phyloP scores from a whole-genome alignment of 2,113 vertebrate species.

The Echinops telfairi region DNA sequence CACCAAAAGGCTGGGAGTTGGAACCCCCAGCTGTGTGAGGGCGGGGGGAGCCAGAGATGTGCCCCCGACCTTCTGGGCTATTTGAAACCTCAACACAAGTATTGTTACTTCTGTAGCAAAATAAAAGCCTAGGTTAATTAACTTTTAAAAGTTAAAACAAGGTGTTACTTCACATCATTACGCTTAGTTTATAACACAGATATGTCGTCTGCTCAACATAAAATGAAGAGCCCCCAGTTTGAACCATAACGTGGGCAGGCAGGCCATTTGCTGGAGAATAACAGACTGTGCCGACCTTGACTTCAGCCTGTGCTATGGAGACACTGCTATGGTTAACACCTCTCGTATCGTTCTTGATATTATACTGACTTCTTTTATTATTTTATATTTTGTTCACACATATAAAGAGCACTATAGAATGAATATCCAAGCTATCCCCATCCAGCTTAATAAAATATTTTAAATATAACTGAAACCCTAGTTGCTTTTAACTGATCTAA shows the following conservation, averaged over 20 bases:
- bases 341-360: background rate
- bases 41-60: background rate
- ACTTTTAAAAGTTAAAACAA: background rate
- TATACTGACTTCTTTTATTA: background rate
- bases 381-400: background rate
- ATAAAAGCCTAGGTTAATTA: background rate
- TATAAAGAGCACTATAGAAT: background rate
- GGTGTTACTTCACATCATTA: background rate
- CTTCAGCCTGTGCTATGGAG: background rate
- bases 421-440: background rate
- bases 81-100: background rate
- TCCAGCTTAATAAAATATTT: background rate
- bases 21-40: background rate
- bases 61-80: background rate
- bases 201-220: background rate
- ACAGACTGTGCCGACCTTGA: background rate
- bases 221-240: background rate
- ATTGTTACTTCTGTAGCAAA: background rate
- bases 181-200: background rate
- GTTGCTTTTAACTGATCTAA: background rate
- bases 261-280: background rate
- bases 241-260: background rate
- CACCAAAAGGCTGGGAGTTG: background rate
- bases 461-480: background rate
- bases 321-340: background rate